These are phyloP conservation scores for Ochlodes sylvanus DNA, from an alignment of 2,888 invertebrate genomes.

Conservation along the genomic window DNA sequence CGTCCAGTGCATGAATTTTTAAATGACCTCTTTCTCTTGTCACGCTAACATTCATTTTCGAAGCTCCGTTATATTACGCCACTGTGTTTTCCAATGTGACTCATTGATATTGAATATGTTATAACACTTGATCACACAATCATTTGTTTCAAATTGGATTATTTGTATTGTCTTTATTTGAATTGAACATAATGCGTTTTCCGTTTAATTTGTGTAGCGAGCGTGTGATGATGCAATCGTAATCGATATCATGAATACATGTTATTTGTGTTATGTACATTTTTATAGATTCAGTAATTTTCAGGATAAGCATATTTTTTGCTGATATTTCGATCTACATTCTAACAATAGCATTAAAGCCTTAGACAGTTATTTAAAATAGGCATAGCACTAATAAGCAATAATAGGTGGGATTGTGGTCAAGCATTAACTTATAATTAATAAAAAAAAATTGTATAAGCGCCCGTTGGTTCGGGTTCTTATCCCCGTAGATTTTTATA, in stretches of 20 bases:
- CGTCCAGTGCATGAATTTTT: background rate
- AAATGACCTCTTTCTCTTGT: conserved; percentile 9
- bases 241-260: too few species aligned
- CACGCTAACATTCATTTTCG: background rate
- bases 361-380: too few species aligned
- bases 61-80: conserved; percentile 4
- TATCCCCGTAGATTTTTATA: too few species aligned
- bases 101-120: background rate
- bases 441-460: too few species aligned
- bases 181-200: background rate
- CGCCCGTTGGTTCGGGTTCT: too few species aligned
- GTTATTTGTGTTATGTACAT: too few species aligned
- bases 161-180: background rate
- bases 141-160: background rate
- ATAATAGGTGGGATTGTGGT: too few species aligned
- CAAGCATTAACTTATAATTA: too few species aligned
- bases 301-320: background rate
- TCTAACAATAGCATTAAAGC: too few species aligned
- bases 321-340: background rate
- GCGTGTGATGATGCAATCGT: background rate
- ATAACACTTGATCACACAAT: conserved; percentile 2
- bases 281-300: too few species aligned
- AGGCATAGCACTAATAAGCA: too few species aligned
- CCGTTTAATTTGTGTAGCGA: background rate
- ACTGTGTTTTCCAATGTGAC: background rate